Percentiles rank a stretch among this genome's conserved stretches.
These are phyloP conservation scores for Eumerus sabulonum DNA, from an alignment of 2,888 invertebrate genomes.

Conservation along the genomic window DNA sequence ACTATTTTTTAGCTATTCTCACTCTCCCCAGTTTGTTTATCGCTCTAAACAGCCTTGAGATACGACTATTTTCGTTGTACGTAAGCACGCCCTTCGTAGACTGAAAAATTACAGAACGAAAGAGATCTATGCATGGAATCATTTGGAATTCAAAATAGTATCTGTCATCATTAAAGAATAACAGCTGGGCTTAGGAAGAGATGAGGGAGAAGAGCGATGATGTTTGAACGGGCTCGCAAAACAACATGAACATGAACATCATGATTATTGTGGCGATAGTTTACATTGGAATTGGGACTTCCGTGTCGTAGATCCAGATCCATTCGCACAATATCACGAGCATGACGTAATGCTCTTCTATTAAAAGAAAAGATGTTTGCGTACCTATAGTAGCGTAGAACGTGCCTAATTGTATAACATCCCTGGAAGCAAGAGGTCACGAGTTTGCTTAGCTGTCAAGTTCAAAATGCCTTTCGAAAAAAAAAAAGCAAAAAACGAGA, in stretches of 20 bases:
- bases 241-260: slow-evolving; percentile 25
- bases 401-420: slow-evolving; percentile 16
- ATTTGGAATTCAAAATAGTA: slow-evolving; percentile 47
- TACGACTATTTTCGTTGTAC: slow-evolving; percentile 28
- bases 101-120: not conserved
- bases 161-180: slow-evolving; percentile 64
- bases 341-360: slow-evolving; percentile 25
- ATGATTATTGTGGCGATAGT: slow-evolving; percentile 42
- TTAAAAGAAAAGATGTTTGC: slow-evolving; percentile 1
- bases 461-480: not conserved
- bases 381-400: not conserved
- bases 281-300: slow-evolving; percentile 63
- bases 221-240: too few relatives aligned
- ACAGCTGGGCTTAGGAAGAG: slow-evolving; percentile 55
- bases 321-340: slow-evolving; percentile 5
- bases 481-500: too few relatives aligned
- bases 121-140: slow-evolving; percentile 38
- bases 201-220: not conserved
- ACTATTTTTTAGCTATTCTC: not conserved
- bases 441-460: slow-evolving; percentile 1
- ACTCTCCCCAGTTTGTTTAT: not conserved
- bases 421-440: not conserved
- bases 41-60: slow-evolving; percentile 50
- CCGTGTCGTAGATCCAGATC: slow-evolving; percentile 22
- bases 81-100: slow-evolving; percentile 22